Evolutionary conservation across 2,888 invertebrate genomes (phyloP).

Genomic region (Brenthis ino): DNA sequence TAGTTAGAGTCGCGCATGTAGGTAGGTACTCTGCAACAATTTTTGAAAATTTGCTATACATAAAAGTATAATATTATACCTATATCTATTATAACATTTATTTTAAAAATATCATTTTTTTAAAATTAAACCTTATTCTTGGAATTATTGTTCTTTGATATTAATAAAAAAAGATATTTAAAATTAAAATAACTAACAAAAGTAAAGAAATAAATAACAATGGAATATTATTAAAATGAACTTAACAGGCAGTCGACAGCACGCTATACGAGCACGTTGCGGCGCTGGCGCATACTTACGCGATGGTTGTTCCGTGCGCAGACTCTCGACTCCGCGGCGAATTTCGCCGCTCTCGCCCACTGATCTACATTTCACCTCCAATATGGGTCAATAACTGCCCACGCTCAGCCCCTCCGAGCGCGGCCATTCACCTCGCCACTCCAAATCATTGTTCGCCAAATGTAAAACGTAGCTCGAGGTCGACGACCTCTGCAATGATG

Average conservation of each 20-base stretch:
- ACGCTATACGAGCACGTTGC: constrained; percentile 12
- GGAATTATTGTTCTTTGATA: no score
- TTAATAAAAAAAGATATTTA: no score
- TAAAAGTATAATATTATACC: no score
- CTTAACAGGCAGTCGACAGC: neutral
- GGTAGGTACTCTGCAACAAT: no score
- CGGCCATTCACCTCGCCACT: constrained; percentile 81
- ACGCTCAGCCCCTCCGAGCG: constrained; percentile 79
- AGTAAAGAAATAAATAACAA: neutral
- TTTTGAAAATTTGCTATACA: no score
- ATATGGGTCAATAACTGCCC: constrained; percentile 83
- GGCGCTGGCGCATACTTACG: constrained; percentile 41
- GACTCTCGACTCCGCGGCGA: constrained; percentile 64
- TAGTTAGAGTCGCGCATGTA: no score
- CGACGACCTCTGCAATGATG: constrained; percentile 66
- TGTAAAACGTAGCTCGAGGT: constrained; percentile 74
- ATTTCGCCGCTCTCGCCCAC: constrained; percentile 82
- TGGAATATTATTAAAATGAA: constrained; percentile 9
- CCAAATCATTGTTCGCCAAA: constrained; percentile 82
- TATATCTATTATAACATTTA: no score
- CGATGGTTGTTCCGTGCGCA: constrained; percentile 44
- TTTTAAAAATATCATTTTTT: no score
- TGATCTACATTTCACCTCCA: constrained; percentile 82
- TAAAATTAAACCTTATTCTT: no score
- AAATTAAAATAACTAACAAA: neutral